These are phyloP conservation scores for Papilio machaon DNA, from an alignment of 1,140 invertebrate species.

Conservation along the genomic window DNA sequence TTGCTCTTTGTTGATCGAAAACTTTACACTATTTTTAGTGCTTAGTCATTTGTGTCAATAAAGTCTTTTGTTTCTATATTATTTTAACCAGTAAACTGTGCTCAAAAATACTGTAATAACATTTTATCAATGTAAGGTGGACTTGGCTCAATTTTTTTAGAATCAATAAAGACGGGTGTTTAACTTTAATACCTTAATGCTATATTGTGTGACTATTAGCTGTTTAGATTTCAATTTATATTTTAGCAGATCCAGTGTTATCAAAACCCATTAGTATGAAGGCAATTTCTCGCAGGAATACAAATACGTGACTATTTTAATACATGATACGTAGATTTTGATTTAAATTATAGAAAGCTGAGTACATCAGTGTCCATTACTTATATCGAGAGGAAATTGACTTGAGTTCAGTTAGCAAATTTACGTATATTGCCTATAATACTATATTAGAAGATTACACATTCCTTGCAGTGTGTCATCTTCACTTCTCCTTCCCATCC, in stretches of 20 bases:
- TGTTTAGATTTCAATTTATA: not conserved
- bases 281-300: conserved; percentile 16
- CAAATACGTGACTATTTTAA: conserved; percentile 26
- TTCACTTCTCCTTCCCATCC: no score
- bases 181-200: not conserved
- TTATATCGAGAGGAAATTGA: conserved; percentile 33
- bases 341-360: conserved; percentile 28
- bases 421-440: conserved; percentile 27
- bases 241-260: not conserved
- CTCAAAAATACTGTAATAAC: not conserved
- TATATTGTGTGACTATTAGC: not conserved
- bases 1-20: conserved; percentile 15
- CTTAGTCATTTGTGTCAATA: not conserved
- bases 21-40: conserved; percentile 11
- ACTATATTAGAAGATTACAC: conserved; percentile 25
- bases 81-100: not conserved
- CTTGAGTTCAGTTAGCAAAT: conserved; percentile 33
- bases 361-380: conserved; percentile 20
- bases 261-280: conserved; percentile 8
- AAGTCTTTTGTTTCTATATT: not conserved
- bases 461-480: conserved; percentile 20
- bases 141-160: not conserved
- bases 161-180: not conserved
- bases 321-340: conserved; percentile 19
- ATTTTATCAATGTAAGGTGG: not conserved